Base-by-base conservation (phyloP, 2,888 invertebrate species). In the Lysandra coridon region DNA sequence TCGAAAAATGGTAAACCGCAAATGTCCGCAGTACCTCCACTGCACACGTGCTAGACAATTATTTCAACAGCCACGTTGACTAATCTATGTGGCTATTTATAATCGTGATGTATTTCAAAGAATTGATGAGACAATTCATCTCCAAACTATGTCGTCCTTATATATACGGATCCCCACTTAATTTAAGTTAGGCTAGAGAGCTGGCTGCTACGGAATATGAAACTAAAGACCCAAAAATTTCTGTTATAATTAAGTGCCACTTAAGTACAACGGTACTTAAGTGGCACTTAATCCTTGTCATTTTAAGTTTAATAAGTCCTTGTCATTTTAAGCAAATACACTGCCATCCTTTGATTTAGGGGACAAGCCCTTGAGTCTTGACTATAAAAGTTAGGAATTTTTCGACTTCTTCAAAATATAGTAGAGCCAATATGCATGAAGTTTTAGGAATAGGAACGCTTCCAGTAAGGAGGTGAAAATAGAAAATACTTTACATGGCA, bases 1-100 rank as follows among this genome's bases (percentile, higher is more conserved):
- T 69, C 69, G 33, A 69, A 12, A 37, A 17, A 30, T 69, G 64
- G 64, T 17, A 17, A 4, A 33, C 69, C 69, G 17, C 14, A 69
- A 69, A 69, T 37, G 33, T 57, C 57, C 57, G 69, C 33, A 69
- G 62, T 62, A 23, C 62, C 62, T 23, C 23, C 33, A 33, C 5
- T 33, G 69, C 33, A 37, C 69, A 69, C 69, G 69, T 69, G 69
- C 69, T 69, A 69, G 69, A 69, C 69, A 69, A 69, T 69, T 69
- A 64, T 64, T 64, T 64, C 33, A 69, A 69, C 69, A 69, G 30
- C 64, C 64, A 69, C 10, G 64, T 33, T 69, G 69, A 37, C 69
- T 69, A 69, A 69, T 69, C 69, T 69, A 33, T 37, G 33, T 69
- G 64, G 64, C 64, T 69, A 69, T 69, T 33, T 33, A 69, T 69